Conservation (phyloP, 2,888 invertebrate genomes). For the Chaetoderma sp. region DNA sequence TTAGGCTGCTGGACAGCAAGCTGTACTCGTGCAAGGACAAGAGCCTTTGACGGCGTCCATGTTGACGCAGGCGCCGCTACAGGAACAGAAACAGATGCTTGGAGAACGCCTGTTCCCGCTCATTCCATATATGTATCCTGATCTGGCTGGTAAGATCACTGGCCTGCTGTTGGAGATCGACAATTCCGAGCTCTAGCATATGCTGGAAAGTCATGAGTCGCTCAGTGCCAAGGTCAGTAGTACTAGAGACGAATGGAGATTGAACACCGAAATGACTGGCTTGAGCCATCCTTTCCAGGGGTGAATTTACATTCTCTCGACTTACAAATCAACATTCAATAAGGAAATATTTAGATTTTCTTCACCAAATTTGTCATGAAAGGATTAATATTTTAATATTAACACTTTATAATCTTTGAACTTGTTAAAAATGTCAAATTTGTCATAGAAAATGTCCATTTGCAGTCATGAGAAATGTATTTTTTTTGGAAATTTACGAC, state of each 20-base stretch:
- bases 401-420: no score
- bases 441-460: no score
- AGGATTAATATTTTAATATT: no score
- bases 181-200: constrained; percentile 96
- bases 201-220: constrained; percentile 96
- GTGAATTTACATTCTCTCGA: no score
- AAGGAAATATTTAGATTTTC: no score
- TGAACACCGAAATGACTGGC: no score
- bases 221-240: constrained; percentile 85
- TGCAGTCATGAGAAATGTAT: no score
- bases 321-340: no score
- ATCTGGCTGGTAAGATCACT: constrained; percentile 96
- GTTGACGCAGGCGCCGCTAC: constrained; percentile 93
- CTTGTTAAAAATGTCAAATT: no score
- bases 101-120: constrained; percentile 98
- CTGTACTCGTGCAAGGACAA: constrained; percentile 87
- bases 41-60: constrained; percentile 97
- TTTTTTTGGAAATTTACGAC: no score
- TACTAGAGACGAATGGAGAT: neutral
- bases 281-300: no score
- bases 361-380: no score
- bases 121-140: constrained; percentile 88
- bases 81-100: constrained; percentile 99
- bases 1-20: constrained; percentile 72
- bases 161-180: constrained; percentile 99